Percentiles rank a stretch among this genome's conserved stretches.
Conservation (phyloP, 2,888 invertebrate genomes). For the Drosophila flavopinicola region DNA sequence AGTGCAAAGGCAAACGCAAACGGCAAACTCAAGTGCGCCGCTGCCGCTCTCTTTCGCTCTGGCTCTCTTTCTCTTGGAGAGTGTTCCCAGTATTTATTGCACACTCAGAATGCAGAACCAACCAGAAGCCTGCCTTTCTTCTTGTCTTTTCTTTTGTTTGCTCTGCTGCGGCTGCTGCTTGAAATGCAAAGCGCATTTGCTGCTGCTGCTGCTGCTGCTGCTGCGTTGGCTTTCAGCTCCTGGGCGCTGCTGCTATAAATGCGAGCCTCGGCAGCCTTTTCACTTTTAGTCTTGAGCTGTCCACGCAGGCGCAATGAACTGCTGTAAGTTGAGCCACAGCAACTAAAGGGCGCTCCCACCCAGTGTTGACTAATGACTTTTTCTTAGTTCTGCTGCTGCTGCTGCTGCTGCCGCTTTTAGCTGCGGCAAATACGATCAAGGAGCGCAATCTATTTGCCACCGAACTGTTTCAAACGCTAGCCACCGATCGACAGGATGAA, state of each 20-base stretch:
- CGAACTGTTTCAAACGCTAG: conserved; percentile 79
- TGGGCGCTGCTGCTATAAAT: conserved; percentile 67
- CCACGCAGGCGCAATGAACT: conserved; percentile 70
- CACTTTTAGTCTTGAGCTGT: conserved; percentile 72
- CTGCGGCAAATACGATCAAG: conserved; percentile 66
- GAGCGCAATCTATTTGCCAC: conserved; percentile 81
- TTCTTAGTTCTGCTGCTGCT: conserved; percentile 29
- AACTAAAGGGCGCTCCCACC: not conserved
- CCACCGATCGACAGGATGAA: conserved; percentile 75
- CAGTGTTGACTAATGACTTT: not conserved
- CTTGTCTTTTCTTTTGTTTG: conserved; percentile 30
- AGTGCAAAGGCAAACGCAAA: conserved; percentile 54
- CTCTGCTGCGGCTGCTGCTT: conserved; percentile 37
- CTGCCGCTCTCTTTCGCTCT: not conserved
- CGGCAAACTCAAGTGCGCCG: conserved; percentile 46
- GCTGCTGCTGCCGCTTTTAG: conserved; percentile 33
- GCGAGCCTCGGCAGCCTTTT: conserved; percentile 63
- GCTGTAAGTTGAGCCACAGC: conserved; percentile 44
- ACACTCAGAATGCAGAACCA: conserved; percentile 30
- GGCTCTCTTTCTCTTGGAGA: not conserved
- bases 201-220: conserved; percentile 30
- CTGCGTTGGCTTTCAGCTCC: conserved; percentile 39
- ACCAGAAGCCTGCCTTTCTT: conserved; percentile 44
- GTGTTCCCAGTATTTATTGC: conserved; percentile 63
- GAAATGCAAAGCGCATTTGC: conserved; percentile 61